Percentiles rank a stretch among this genome's conserved stretches.
Conservation (phyloP, 2,113 vertebrate species). For the Circaetus gallicus region DNA sequence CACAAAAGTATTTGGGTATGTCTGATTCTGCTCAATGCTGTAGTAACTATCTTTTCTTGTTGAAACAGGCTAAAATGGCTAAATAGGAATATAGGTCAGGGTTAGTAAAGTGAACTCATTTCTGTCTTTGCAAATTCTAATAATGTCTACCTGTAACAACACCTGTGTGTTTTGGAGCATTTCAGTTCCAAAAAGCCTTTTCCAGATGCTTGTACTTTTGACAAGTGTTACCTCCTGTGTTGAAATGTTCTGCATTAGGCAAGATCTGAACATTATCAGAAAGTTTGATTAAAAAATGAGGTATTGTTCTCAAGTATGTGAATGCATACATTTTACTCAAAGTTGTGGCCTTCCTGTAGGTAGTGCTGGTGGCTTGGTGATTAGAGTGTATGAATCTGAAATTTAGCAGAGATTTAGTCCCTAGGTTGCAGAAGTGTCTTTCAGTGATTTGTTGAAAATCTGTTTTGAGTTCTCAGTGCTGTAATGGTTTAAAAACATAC, state of each 20-base stretch:
- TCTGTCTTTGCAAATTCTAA: not conserved
- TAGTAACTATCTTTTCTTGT: not conserved
- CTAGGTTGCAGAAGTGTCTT: not conserved
- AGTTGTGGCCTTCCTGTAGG: not conserved
- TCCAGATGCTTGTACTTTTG: conserved; percentile 10
- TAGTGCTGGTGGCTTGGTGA: not conserved
- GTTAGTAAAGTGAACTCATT: conserved; percentile 1
- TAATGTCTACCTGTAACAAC: not conserved
- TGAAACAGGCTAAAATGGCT: not conserved
- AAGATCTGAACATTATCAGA: not conserved
- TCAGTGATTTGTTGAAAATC: conserved; percentile 42
- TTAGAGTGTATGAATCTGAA: not conserved
- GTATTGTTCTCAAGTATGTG: not conserved
- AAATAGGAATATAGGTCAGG: not conserved
- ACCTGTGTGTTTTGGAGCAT: not conserved
- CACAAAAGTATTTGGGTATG: not conserved
- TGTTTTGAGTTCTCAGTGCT: conserved; percentile 53
- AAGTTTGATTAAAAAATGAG: not conserved
- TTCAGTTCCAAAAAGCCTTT: conserved; percentile 14
- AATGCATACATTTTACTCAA: not conserved
- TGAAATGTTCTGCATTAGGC: not conserved
- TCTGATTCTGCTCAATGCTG: not conserved
- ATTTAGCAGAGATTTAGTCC: not conserved
- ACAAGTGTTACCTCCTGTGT: not conserved
- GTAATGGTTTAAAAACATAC: conserved; percentile 34